Percentiles rank a stretch among this genome's conserved stretches.
Evolutionary conservation across 2,113 vertebrate genomes (phyloP).

Genomic region (Semnornis frantzii): DNA sequence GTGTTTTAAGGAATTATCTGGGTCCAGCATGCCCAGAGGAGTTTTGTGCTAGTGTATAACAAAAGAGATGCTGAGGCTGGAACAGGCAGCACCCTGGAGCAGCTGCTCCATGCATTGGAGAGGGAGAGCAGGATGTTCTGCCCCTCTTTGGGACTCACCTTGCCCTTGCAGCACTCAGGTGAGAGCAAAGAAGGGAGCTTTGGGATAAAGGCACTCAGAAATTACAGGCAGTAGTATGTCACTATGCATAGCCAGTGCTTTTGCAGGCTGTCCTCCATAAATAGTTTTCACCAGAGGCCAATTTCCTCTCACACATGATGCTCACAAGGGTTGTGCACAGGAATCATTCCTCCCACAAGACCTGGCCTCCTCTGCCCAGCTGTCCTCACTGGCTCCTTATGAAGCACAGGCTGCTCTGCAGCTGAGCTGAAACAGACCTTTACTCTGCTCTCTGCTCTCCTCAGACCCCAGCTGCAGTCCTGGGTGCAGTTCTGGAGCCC

Average conservation of each 20-base stretch:
- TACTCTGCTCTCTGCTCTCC: background rate
- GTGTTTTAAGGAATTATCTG: constrained; percentile 49
- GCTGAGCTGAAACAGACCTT: fast-evolving
- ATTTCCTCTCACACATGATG: background rate
- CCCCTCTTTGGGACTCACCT: background rate
- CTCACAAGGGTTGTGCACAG: fast-evolving
- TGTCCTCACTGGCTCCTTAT: background rate
- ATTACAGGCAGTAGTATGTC: background rate
- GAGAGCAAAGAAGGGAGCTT: constrained; percentile 4
- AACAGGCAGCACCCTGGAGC: constrained; percentile 38
- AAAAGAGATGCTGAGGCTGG: constrained; percentile 21
- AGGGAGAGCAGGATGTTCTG: background rate
- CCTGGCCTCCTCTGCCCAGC: background rate
- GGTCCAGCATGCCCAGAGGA: constrained; percentile 5
- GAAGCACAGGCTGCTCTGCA: background rate
- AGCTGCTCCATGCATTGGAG: background rate
- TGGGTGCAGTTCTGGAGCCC: too few relatives aligned
- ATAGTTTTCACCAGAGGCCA: background rate
- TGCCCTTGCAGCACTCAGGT: constrained; percentile 19
- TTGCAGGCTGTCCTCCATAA: background rate
- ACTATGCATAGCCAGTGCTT: background rate
- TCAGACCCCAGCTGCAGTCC: too few relatives aligned
- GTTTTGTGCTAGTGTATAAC: constrained; percentile 15
- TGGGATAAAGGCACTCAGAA: background rate
- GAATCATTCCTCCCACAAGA: background rate